Percentiles rank a stretch among this genome's conserved stretches.
Conservation (phyloP, 1,140 invertebrate genomes). For the Chionoecetes opilio region DNA sequence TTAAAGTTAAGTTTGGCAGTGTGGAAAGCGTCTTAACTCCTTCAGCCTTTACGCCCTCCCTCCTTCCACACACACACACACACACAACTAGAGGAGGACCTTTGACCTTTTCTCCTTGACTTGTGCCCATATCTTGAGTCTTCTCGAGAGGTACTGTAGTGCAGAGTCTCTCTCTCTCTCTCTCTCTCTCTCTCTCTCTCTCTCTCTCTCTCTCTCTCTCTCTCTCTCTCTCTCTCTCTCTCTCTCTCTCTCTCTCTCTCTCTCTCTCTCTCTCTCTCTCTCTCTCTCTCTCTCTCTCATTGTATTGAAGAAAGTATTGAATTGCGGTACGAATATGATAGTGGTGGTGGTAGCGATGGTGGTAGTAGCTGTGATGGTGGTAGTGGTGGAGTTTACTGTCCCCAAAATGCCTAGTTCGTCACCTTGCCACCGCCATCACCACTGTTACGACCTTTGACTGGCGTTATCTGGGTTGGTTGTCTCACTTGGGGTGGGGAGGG, state of each 20-base stretch:
- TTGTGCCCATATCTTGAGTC: constrained; percentile 31
- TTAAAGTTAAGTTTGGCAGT: not conserved
- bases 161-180: not conserved
- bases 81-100: not conserved
- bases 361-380: not conserved
- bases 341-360: not conserved
- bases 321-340: not conserved
- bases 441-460: not conserved
- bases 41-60: no score
- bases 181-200: constrained; percentile 46
- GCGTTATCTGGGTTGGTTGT: not conserved
- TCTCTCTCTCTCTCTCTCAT: constrained; percentile 5
- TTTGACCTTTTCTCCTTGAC: constrained; percentile 11
- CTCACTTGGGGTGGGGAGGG: not conserved
- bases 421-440: not conserved
- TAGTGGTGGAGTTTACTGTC: not conserved
- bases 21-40: not conserved
- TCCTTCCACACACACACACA: not conserved
- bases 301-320: not conserved
- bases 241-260: constrained; percentile 30
- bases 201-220: constrained; percentile 46
- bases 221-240: constrained; percentile 17
- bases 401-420: not conserved
- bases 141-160: constrained; percentile 16
- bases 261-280: constrained; percentile 32